phyloP scores from a whole-genome alignment of 2,888 invertebrate species.

The Pristionchus maxplancki region DNA sequence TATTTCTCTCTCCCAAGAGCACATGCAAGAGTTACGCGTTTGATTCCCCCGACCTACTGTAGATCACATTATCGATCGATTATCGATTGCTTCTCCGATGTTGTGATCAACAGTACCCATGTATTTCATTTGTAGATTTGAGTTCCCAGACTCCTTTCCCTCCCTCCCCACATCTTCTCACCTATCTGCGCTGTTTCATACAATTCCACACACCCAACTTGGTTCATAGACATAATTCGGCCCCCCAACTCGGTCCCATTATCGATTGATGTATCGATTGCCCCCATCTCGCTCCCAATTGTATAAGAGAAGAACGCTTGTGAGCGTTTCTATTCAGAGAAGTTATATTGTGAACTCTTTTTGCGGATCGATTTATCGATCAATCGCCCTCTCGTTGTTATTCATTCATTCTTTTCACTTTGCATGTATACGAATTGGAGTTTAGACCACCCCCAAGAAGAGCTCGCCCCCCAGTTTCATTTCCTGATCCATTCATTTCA shows the following conservation, averaged over 20 bases:
- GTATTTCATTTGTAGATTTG: conserved; percentile 18
- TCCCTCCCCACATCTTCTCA: background rate
- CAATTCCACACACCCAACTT: conserved; percentile 30
- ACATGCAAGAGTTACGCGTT: conserved; percentile 32
- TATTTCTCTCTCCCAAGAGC: background rate
- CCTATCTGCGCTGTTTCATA: conserved; percentile 33
- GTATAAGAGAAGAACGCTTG: background rate
- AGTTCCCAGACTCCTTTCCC: conserved; percentile 1
- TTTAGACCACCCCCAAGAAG: background rate
- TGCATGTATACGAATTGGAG: conserved; percentile 11
- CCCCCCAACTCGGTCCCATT: conserved; percentile 7
- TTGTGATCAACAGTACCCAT: background rate
- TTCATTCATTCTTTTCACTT: conserved; percentile 31
- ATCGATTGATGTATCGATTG: conserved; percentile 27
- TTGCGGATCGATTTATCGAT: conserved; percentile 28
- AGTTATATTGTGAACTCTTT: background rate
- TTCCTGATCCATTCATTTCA: conserved; percentile 48
- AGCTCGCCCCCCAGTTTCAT: conserved; percentile 34
- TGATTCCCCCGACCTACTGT: background rate
- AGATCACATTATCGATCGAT: conserved; percentile 32
- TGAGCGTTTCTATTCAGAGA: conserved; percentile 44
- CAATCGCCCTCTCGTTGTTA: background rate
- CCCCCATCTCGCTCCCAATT: background rate
- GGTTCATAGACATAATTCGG: conserved; percentile 41
- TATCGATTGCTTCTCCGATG: background rate